Base-by-base conservation (phyloP, 2,888 invertebrate species). In the Archips xylosteana region DNA sequence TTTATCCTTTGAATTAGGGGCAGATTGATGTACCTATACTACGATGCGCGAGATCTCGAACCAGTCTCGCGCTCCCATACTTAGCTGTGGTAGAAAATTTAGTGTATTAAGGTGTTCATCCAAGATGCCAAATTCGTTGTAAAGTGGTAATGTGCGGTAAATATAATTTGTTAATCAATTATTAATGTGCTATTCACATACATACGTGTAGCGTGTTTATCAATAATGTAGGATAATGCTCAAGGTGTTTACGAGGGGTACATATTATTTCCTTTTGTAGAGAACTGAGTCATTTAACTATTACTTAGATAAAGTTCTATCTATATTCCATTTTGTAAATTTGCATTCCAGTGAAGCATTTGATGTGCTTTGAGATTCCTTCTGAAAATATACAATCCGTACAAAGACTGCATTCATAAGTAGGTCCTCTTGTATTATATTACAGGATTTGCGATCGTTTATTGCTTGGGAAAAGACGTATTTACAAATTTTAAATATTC, bases 61-160 rank as follows among this genome's bases (percentile, higher is more conserved):
- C 51, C 23, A 34, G 15, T 42, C 42, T 71, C 66, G 54, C 57
- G 57, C 13, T 15, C 47, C 45, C 42, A 32, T 59, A 57, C 47
- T 34, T 70, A 65, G 64, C 59, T 59, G 70, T 65, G 70, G 74
- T 74, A 74, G 74, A 70, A 70, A 69, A 74, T 65, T 49, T 57
- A 49, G 36, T 61, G 65, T 87, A 86, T 9, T 84, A 78, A 85
- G 85, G 94, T 92, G 93, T 94, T 94, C 92, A 92, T 91, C 84
- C 87, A 87, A 85, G 92, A 89, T 94, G 94, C 94, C 94, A 94
- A 94, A 94, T 91, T 93, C 86, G 85, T 82, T 92, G 87, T 94
- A 90, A 88, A 88, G 85, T 84, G 70, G 69, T 69, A 74, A 74
- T 78, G 80, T 86, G 85, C 87, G 85, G 89, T 89, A 86, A 57